Base-by-base conservation (phyloP, 1,140 invertebrate species). In the Cyclina sinensis region DNA sequence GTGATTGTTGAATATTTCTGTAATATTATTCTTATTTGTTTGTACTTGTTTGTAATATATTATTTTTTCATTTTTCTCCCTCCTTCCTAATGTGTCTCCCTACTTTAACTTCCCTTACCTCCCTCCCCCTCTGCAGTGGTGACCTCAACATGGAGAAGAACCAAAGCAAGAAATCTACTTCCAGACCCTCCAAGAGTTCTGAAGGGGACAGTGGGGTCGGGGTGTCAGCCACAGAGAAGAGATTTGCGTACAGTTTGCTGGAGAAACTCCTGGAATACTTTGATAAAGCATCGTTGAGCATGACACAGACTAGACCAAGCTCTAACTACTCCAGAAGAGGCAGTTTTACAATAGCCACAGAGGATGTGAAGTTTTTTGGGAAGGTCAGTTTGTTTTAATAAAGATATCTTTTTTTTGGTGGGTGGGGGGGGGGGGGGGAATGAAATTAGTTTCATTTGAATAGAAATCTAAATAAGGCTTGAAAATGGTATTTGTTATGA, bases 341-440 rank as follows among this genome's bases (percentile, higher is more conserved):
- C 46, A 99, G 98, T 84, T 99, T 99, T 95, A 99, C 99, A 94
- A 99, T 98, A 0, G 98, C 98, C 12, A 98, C 98, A 0, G 97
- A 99, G 59, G 99, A 99, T 96, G 99, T 99, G 70, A 99, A 99
- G 95, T 99, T 99, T 96, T 99, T 99, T 96, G 99, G 98, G 24
- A 99, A 99, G 97, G 98, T 98, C 27, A 76, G 5, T 70, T 7
- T 57, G n/a, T n/a, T n/a, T n/a, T n/a, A n/a, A n/a, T n/a, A n/a
- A n/a, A n/a, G n/a, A n/a, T n/a, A n/a, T n/a, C n/a, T n/a, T n/a
- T n/a, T n/a, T n/a, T n/a, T n/a, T n/a, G n/a, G n/a, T n/a, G n/a
- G n/a, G n/a, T n/a, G n/a, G n/a, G n/a, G n/a, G n/a, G n/a, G n/a
- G n/a, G n/a, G n/a, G n/a, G n/a, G n/a, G n/a, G n/a, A n/a, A n/a